Evolutionary conservation across 2,888 invertebrate species (phyloP).

Genomic region (Nephrotoma flavescens): DNA sequence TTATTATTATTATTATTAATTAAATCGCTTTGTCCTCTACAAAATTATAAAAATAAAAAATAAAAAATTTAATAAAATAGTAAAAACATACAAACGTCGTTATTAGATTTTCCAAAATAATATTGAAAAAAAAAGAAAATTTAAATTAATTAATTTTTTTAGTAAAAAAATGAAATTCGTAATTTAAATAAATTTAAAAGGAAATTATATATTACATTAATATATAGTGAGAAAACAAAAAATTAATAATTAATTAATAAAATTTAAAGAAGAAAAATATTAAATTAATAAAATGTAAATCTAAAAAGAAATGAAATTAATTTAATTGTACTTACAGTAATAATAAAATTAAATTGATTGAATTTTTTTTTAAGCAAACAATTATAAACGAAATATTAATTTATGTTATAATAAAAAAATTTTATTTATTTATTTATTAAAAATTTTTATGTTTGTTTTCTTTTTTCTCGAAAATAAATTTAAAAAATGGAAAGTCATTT

Average conservation of each 20-base stretch:
- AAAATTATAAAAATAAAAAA: neutral
- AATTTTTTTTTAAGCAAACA: neutral
- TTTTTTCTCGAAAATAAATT: neutral
- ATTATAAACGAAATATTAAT: neutral
- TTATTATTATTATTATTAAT: neutral
- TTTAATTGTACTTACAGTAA: neutral
- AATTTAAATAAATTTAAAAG: neutral
- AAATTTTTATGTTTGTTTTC: neutral
- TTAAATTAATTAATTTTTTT: neutral
- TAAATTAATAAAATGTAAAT: neutral
- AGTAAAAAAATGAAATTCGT: neutral
- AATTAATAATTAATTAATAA: neutral
- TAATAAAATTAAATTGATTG: neutral
- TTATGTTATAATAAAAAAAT: neutral
- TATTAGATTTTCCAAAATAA: neutral
- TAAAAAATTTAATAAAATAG: neutral
- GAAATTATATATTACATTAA: neutral
- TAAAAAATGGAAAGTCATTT: neutral
- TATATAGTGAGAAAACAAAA: neutral
- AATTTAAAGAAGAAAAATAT: neutral
- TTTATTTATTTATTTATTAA: neutral
- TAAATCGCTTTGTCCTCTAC: neutral
- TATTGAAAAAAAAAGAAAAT: neutral
- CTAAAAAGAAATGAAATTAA: neutral
- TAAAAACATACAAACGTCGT: neutral